A percentile compares a stretch with the other conserved stretches of the same genome.
Conservation (phyloP, 2,797 vertebrate genomes). For the Lindbergichthys nudifrons region DNA sequence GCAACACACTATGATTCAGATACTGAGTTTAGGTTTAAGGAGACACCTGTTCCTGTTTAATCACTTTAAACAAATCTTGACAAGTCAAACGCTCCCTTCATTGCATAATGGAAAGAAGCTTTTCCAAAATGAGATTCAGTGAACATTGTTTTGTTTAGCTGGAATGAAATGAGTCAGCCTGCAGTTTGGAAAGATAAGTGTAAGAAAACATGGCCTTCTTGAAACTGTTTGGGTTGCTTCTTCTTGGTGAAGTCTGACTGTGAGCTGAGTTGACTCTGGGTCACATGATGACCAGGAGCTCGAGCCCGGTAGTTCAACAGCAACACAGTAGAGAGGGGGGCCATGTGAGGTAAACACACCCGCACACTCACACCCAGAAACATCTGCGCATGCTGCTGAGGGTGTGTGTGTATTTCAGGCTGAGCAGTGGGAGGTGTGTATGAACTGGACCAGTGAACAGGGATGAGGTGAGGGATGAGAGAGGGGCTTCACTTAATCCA, state of each 20-base stretch:
- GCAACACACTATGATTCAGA: constrained; percentile 33
- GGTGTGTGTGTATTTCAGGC: constrained; percentile 5
- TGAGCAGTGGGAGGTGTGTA: constrained; percentile 37
- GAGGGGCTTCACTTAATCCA: constrained; percentile 34
- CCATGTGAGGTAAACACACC: constrained; percentile 36
- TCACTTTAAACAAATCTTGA: constrained; percentile 19
- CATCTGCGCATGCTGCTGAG: constrained; percentile 56
- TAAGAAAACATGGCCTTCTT: constrained; percentile 1
- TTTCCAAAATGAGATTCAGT: neutral
- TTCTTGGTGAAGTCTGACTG: constrained; percentile 23
- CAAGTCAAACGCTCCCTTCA: neutral
- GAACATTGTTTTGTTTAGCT: neutral
- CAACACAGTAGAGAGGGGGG: constrained; percentile 36
- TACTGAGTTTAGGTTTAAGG: constrained; percentile 13
- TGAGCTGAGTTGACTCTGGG: constrained; percentile 42
- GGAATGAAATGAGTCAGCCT: constrained; percentile 8
- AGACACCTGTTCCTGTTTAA: constrained; percentile 13
- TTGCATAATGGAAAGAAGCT: neutral
- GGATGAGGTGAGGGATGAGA: constrained; percentile 33
- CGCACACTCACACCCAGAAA: constrained; percentile 60
- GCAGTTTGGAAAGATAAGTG: neutral
- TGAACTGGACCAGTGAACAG: constrained; percentile 47
- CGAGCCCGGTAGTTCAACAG: constrained; percentile 9
- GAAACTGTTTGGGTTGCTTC: constrained; percentile 5
- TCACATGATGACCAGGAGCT: constrained; percentile 62